Percentiles rank a stretch among this genome's conserved stretches.
These are phyloP conservation scores for Carposina sasakii DNA, from an alignment of 1,140 invertebrate genomes.

Conservation along the genomic window DNA sequence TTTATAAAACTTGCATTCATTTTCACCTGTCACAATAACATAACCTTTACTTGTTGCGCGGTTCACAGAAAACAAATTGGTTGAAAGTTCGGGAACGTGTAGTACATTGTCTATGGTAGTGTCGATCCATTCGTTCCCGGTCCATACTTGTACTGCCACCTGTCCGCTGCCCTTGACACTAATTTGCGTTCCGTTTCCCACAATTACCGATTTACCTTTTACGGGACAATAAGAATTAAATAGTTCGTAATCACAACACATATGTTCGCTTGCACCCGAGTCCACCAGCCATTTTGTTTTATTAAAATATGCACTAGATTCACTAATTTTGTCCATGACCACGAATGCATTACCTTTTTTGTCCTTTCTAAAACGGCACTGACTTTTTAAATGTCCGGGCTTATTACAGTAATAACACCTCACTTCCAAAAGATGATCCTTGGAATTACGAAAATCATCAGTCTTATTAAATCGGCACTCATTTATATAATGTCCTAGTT, in stretches of 20 bases:
- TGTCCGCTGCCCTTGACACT: slow-evolving; percentile 24
- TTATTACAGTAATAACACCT: slow-evolving; percentile 33
- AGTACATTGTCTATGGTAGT: no score
- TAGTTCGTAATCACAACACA: slow-evolving; percentile 22
- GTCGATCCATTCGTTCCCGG: no score
- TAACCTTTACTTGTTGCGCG: no score
- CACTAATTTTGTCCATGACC: no score
- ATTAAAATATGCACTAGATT: slow-evolving; percentile 9
- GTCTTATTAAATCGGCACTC: slow-evolving; percentile 21
- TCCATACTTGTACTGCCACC: no score
- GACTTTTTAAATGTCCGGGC: slow-evolving; percentile 24
- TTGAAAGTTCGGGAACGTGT: no score
- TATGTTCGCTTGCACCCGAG: slow-evolving; percentile 27
- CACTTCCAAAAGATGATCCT: no score
- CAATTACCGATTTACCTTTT: slow-evolving; percentile 16
- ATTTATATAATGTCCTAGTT: slow-evolving; percentile 26
- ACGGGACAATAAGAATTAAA: slow-evolving; percentile 18
- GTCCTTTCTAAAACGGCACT: slow-evolving; percentile 29
- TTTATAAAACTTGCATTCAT: no score
- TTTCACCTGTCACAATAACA: no score
- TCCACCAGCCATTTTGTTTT: slow-evolving; percentile 29
- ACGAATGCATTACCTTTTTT: slow-evolving; percentile 26
- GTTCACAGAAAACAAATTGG: no score
- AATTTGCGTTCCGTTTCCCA: slow-evolving; percentile 27
- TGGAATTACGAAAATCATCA: slow-evolving; percentile 8